A percentile compares a stretch with the other conserved stretches of the same genome.
phyloP scores from a whole-genome alignment of 2,888 invertebrate genomes.

The Nomada fucata region DNA sequence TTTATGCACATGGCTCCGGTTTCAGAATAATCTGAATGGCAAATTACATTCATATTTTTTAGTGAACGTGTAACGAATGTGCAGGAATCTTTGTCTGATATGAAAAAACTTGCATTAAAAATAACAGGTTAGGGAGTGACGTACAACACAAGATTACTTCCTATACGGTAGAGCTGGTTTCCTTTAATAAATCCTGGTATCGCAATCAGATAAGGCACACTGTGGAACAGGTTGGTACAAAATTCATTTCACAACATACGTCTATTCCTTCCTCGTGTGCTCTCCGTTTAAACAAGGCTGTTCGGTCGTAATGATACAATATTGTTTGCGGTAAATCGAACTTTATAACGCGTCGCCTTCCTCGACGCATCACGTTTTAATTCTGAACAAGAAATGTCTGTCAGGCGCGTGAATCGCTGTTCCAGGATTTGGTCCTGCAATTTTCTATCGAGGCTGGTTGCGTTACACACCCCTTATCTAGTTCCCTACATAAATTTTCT shows the following conservation, averaged over 20 bases:
- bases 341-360: too few relatives aligned
- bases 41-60: slow-evolving; percentile 55
- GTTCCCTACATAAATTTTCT: too few relatives aligned
- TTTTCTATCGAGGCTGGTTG: too few relatives aligned
- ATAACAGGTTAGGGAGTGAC: slow-evolving; percentile 49
- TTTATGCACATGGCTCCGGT: slow-evolving; percentile 52
- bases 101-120: slow-evolving; percentile 44
- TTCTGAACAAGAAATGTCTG: too few relatives aligned
- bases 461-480: too few relatives aligned
- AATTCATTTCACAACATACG: slow-evolving; percentile 42
- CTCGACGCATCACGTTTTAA: too few relatives aligned
- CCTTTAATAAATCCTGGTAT: slow-evolving; percentile 53
- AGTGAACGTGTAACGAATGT: slow-evolving; percentile 29
- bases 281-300: background rate
- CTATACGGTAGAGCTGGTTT: slow-evolving; percentile 35
- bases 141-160: slow-evolving; percentile 49
- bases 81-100: slow-evolving; percentile 40
- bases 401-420: too few relatives aligned
- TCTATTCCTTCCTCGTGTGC: slow-evolving; percentile 17
- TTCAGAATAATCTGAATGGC: slow-evolving; percentile 64
- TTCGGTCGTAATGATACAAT: background rate
- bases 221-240: slow-evolving; percentile 33
- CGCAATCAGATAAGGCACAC: slow-evolving; percentile 46
- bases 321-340: background rate
- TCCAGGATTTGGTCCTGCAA: too few relatives aligned